Evolutionary conservation across 2,797 vertebrate species (phyloP).

Genomic region (Hapalemur alaotrensis): DNA sequence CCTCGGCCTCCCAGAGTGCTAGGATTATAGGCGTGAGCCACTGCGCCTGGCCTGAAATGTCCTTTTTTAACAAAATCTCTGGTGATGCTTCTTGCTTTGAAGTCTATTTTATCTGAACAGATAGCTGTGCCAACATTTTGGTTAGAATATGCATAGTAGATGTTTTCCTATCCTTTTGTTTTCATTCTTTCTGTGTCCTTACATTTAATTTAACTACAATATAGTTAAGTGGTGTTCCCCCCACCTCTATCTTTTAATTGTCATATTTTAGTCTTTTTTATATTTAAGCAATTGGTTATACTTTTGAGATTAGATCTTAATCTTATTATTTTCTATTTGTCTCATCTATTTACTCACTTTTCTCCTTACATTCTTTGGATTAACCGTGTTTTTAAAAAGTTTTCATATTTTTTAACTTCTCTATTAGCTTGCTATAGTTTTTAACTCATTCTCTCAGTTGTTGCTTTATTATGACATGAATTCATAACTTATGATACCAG

Average conservation of each 20-base stretch:
- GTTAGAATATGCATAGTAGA: background rate
- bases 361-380: background rate
- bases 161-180: background rate
- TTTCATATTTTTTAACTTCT: background rate
- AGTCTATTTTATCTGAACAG: background rate
- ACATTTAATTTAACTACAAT: background rate
- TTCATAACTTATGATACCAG: background rate
- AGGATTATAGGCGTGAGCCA: no score
- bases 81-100: background rate
- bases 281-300: background rate
- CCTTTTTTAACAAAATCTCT: background rate
- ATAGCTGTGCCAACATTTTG: background rate
- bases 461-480: background rate
- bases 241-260: background rate
- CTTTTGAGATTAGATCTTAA: background rate
- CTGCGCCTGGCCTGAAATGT: background rate
- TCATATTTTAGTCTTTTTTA: background rate
- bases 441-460: background rate
- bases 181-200: background rate
- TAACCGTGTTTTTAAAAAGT: background rate
- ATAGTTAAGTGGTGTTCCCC: background rate
- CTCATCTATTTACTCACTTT: background rate
- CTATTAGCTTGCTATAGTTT: background rate
- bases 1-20: no score
- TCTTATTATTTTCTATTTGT: background rate